Percentiles rank a stretch among this genome's conserved stretches.
phyloP scores from a whole-genome alignment of 2,113 vertebrate genomes.

The Hepsetus odoe region DNA sequence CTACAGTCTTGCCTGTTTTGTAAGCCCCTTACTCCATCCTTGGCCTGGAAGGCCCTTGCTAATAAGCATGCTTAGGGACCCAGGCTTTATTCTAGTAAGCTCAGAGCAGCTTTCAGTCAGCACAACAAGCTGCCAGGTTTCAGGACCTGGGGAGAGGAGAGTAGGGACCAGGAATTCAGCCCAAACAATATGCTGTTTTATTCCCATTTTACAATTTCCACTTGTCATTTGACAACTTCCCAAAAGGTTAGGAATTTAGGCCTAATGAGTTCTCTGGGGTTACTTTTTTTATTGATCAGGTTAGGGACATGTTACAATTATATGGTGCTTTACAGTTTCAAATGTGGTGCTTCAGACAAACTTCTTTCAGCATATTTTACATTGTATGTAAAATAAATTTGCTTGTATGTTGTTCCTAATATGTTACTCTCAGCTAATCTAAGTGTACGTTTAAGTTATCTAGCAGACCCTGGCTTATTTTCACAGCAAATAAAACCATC shows the following conservation, averaged over 20 bases:
- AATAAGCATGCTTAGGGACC: background rate
- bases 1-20: background rate
- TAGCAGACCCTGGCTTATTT: too few relatives aligned
- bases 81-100: background rate
- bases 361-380: too few relatives aligned
- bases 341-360: background rate
- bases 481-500: too few relatives aligned
- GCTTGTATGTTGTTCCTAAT: too few relatives aligned
- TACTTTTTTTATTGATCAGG: background rate
- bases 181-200: background rate
- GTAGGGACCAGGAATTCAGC: background rate
- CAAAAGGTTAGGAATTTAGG: background rate
- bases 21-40: background rate
- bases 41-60: background rate
- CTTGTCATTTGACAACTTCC: background rate
- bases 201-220: background rate
- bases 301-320: background rate
- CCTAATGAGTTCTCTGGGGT: background rate
- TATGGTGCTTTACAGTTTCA: background rate
- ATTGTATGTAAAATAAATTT: too few relatives aligned
- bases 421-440: too few relatives aligned
- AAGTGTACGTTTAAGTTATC: too few relatives aligned
- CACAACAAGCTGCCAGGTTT: slow-evolving; percentile 1
- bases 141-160: background rate
- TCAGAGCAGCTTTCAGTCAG: background rate